Conservation (phyloP, 1,140 invertebrate genomes). For the Sminthurinus signatus region DNA sequence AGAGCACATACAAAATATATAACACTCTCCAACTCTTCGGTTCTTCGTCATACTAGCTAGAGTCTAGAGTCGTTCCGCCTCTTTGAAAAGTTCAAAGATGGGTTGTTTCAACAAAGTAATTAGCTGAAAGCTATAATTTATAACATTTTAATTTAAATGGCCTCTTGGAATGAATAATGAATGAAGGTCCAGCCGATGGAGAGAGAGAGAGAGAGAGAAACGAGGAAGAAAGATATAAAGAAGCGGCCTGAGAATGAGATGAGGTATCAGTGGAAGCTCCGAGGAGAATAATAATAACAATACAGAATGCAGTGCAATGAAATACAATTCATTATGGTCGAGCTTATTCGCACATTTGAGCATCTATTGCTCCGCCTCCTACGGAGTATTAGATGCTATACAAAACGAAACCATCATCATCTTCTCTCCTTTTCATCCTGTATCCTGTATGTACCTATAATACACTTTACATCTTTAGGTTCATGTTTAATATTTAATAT, state of each 20-base stretch:
- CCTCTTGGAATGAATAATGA: conserved; percentile 9
- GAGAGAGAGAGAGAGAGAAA: no score
- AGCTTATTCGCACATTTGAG: conserved; percentile 15
- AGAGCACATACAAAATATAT: no score
- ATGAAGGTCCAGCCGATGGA: conserved; percentile 1
- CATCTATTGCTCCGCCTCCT: conserved; percentile 6
- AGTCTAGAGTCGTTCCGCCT: no score
- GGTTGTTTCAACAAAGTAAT: conserved; percentile 8
- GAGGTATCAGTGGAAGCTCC: conserved; percentile 7
- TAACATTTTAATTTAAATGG: conserved; percentile 15
- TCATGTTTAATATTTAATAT: no score
- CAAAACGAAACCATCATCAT: no score
- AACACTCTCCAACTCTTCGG: no score
- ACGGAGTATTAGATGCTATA: background rate
- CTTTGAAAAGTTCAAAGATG: background rate
- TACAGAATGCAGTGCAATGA: background rate
- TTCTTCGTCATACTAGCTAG: no score
- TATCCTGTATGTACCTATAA: no score
- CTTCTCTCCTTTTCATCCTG: background rate
- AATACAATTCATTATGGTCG: conserved; percentile 4
- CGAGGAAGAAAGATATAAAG: no score
- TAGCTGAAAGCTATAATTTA: conserved; percentile 14
- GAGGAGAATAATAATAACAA: background rate
- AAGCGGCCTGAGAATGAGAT: no score
- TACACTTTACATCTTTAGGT: no score